A percentile compares a stretch with the other conserved stretches of the same genome.
Conservation (phyloP, 2,888 invertebrate species). For the Ophioninae sp. region DNA sequence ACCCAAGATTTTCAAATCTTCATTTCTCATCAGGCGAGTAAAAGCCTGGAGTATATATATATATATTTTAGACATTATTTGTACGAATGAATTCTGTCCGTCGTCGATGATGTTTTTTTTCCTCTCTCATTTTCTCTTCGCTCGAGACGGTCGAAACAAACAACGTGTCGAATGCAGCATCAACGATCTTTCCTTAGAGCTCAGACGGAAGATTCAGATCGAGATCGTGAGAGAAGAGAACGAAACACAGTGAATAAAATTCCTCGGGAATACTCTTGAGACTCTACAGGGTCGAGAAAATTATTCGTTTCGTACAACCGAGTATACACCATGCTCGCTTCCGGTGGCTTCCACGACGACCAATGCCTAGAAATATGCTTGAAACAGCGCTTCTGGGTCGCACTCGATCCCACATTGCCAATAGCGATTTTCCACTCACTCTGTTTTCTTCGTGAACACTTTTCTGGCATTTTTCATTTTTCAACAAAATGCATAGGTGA, state of each 20-base stretch:
- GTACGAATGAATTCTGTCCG: constrained; percentile 22
- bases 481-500: neutral
- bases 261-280: constrained; percentile 47
- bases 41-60: neutral
- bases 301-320: constrained; percentile 58
- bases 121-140: neutral
- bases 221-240: constrained; percentile 4
- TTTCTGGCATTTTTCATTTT: constrained; percentile 7
- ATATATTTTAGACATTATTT: constrained; percentile 10
- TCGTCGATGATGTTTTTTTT: neutral
- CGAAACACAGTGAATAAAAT: constrained; percentile 50
- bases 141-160: constrained; percentile 20
- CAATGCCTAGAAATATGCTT: constrained; percentile 27
- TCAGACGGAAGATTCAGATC: neutral
- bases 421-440: constrained; percentile 51
- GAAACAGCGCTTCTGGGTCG: constrained; percentile 45
- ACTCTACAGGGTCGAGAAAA: constrained; percentile 47
- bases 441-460: constrained; percentile 35
- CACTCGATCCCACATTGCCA: constrained; percentile 50
- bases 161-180: constrained; percentile 14
- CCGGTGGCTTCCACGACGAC: constrained; percentile 10
- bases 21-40: neutral
- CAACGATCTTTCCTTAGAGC: constrained; percentile 17
- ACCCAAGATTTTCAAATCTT: neutral
- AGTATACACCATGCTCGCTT: constrained; percentile 30